A percentile compares a stretch with the other conserved stretches of the same genome.
Evolutionary conservation across 2,888 invertebrate genomes (phyloP).

Genomic region (Odontocolon sp.): DNA sequence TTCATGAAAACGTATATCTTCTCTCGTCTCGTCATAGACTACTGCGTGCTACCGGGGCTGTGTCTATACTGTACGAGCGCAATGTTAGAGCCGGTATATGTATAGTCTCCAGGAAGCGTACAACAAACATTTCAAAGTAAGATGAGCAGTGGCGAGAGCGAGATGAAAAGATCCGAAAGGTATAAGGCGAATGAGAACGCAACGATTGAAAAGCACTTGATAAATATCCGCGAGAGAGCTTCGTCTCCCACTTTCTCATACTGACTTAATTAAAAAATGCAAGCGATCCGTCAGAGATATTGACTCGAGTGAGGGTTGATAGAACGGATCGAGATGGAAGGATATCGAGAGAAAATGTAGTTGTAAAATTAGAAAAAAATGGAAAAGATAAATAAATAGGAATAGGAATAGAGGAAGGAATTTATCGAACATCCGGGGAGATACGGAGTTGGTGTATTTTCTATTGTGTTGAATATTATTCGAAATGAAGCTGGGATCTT

Average conservation of each 20-base stretch:
- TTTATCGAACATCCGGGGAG: conserved; percentile 1
- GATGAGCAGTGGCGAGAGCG: conserved; percentile 56
- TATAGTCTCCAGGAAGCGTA: conserved; percentile 34
- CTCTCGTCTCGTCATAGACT: conserved; percentile 15
- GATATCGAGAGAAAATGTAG: neutral
- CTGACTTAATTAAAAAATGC: neutral
- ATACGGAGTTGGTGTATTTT: conserved; percentile 10
- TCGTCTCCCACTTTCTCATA: neutral
- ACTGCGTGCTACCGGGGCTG: conserved; percentile 3
- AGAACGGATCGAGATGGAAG: neutral
- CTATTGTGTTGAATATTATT: conserved; percentile 23
- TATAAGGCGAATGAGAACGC: neutral
- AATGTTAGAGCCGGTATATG: conserved; percentile 20
- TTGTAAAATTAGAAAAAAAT: neutral
- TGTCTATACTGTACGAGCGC: neutral
- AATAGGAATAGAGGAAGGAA: neutral
- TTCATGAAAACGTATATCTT: conserved; percentile 66
- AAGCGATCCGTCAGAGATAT: neutral
- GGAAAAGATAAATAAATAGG: neutral
- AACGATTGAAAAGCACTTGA: neutral
- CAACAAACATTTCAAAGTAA: conserved; percentile 70
- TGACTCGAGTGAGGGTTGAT: neutral
- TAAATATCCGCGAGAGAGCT: neutral
- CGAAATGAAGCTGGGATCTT: neutral
- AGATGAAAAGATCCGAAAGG: neutral